Conservation (phyloP, 53 echinoderm and acorn worm genomes). For the Astropecten irregularis region DNA sequence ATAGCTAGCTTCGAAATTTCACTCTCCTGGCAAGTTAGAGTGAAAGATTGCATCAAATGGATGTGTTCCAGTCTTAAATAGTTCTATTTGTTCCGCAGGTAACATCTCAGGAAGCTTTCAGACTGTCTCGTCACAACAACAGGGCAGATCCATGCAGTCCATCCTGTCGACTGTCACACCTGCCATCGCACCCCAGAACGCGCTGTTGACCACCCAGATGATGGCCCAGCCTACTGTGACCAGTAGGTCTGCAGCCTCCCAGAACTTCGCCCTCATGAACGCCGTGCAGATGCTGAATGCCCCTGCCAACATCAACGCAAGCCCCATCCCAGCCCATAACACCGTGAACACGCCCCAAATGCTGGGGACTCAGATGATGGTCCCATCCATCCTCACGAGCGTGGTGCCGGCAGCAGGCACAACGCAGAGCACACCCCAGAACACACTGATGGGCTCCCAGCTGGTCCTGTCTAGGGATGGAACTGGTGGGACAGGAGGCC, state of each 20-base stretch:
- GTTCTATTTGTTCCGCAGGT: neutral
- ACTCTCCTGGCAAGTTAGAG: neutral
- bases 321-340: neutral
- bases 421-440: neutral
- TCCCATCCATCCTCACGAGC: constrained; percentile 45
- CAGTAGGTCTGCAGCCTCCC: neutral
- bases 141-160: constrained; percentile 9
- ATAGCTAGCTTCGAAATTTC: too few species aligned
- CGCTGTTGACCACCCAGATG: constrained; percentile 3
- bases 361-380: constrained; percentile 30
- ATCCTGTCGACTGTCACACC: neutral
- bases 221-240: neutral
- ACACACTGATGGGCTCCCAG: constrained; percentile 8
- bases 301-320: neutral
- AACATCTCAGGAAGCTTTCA: neutral
- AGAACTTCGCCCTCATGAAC: constrained; percentile 8
- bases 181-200: constrained; percentile 2
- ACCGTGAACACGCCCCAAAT: neutral
- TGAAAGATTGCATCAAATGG: neutral
- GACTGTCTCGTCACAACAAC: constrained; percentile 7
- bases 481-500: neutral
- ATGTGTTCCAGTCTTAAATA: neutral
- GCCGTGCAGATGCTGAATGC: constrained; percentile 34
- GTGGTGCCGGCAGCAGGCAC: constrained; percentile 3
- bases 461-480: constrained; percentile 23